These are phyloP conservation scores for Eupsittula cactorum DNA, from an alignment of 2,113 vertebrate species.

Conservation along the genomic window DNA sequence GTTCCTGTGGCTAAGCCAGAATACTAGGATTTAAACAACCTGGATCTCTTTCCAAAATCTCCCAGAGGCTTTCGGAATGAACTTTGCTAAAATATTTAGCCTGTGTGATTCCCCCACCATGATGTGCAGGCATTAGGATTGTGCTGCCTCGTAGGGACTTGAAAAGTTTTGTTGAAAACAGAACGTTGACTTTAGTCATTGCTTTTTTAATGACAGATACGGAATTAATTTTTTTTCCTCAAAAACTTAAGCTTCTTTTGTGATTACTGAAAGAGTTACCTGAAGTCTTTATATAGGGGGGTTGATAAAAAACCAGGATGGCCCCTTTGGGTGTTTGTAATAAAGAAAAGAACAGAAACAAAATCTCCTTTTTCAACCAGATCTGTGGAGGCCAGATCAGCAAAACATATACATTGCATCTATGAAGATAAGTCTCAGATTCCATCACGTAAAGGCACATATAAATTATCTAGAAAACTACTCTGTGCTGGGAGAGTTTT, in stretches of 20 bases:
- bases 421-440: not conserved
- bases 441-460: not conserved
- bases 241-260: not conserved
- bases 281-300: not conserved
- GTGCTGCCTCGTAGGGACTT: not conserved
- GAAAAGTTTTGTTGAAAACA: not conserved
- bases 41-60: not conserved
- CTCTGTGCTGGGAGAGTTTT: not conserved
- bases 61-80: not conserved
- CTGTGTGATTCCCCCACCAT: not conserved
- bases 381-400: not conserved
- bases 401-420: not conserved
- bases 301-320: not conserved
- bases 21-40: not conserved
- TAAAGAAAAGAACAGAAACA: not conserved
- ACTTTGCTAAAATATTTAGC: not conserved
- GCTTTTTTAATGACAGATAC: not conserved
- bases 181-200: not conserved
- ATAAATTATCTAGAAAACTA: not conserved
- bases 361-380: not conserved
- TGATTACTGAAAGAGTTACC: not conserved
- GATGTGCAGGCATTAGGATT: not conserved
- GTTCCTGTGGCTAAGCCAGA: not conserved
- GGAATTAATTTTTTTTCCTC: not conserved
- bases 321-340: not conserved